Percentiles rank a stretch among this genome's conserved stretches.
Evolutionary conservation across 2,113 vertebrate species (phyloP).

Genomic region (Echinops telfairi): DNA sequence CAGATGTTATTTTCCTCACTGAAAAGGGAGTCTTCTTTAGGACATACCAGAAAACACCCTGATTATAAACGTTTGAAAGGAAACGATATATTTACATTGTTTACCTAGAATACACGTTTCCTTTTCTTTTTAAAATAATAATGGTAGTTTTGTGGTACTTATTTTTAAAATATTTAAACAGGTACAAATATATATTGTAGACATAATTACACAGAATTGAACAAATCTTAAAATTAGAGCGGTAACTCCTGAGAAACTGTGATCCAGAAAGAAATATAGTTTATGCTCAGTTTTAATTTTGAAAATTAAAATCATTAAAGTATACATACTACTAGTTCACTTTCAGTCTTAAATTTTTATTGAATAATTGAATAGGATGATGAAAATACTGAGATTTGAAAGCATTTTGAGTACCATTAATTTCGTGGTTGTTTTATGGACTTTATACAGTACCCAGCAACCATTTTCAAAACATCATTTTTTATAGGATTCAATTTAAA

Average conservation of each 20-base stretch:
- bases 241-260: not conserved
- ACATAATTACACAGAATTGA: not conserved
- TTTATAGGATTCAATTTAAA: not conserved
- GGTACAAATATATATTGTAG: not conserved
- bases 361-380: not conserved
- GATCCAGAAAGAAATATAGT: not conserved
- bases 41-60: not conserved
- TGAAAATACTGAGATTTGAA: not conserved
- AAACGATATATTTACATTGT: not conserved
- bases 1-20: not conserved
- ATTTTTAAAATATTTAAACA: constrained; percentile 5
- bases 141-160: constrained; percentile 34
- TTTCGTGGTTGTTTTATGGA: not conserved
- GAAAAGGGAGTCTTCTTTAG: not conserved
- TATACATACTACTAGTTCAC: not conserved
- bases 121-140: not conserved
- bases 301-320: too few relatives aligned
- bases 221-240: not conserved
- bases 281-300: not conserved
- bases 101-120: constrained; percentile 12
- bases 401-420: constrained; percentile 1
- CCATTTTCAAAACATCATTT: not conserved
- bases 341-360: constrained; percentile 32
- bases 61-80: not conserved
- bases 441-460: not conserved